These are phyloP conservation scores for Pomacea canaliculata DNA, from an alignment of 2,888 invertebrate species.

Conservation along the genomic window DNA sequence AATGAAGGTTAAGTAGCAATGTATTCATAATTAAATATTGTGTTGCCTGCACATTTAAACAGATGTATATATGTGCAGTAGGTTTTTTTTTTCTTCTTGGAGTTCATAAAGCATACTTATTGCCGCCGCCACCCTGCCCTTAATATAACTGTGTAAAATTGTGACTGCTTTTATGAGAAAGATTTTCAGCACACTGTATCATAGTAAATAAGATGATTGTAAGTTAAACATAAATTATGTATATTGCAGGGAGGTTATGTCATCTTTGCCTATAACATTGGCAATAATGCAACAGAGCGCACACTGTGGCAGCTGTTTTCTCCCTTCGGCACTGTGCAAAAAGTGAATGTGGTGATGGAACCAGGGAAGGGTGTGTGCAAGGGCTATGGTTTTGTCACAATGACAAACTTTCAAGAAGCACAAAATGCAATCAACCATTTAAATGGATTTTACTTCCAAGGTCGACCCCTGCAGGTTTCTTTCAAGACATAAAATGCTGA, in stretches of 20 bases:
- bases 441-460: conserved; percentile 67
- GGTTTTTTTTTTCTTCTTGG: no score
- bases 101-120: no score
- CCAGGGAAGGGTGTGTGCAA: conserved; percentile 64
- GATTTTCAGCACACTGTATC: no score
- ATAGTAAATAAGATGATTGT: no score
- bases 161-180: no score
- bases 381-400: conserved; percentile 70
- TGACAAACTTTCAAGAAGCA: conserved; percentile 69
- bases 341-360: conserved; percentile 68
- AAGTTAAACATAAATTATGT: no score
- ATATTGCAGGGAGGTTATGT: conserved; percentile 40
- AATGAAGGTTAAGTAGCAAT: no score
- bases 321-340: conserved; percentile 68
- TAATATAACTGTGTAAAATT: no score
- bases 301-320: conserved; percentile 68
- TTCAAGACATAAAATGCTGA: conserved; percentile 35
- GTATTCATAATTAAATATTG: no score
- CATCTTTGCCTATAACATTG: conserved; percentile 70
- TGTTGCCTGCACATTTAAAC: no score
- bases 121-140: no score
- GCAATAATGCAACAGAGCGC: conserved; percentile 67
- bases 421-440: conserved; percentile 66
- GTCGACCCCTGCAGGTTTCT: conserved; percentile 68
- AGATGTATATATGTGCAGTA: no score